phyloP scores from a whole-genome alignment of 2,888 invertebrate genomes.

The Drosophila cognata region DNA sequence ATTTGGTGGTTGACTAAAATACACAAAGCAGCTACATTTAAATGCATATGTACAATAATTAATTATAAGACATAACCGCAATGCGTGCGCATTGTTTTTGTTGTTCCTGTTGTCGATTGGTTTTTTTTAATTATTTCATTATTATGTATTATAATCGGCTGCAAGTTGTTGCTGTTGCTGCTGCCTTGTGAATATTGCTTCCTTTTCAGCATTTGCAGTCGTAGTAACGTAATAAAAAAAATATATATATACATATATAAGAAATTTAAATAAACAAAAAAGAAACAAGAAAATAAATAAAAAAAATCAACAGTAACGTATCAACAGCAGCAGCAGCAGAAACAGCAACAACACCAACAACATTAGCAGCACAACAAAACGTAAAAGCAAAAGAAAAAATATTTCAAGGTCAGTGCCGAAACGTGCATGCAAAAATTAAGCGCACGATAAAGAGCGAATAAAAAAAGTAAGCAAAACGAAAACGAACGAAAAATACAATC shows the following conservation, averaged over 20 bases:
- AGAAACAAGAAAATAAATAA: background rate
- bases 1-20: conserved; percentile 53
- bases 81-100: conserved; percentile 30
- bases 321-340: conserved; percentile 19
- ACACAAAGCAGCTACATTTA: conserved; percentile 42
- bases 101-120: conserved; percentile 36
- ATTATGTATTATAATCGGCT: conserved; percentile 44
- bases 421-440: conserved; percentile 81
- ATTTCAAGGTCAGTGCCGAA: conserved; percentile 78
- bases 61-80: conserved; percentile 46
- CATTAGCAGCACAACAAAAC: conserved; percentile 54
- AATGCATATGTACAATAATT: conserved; percentile 56
- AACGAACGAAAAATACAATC: conserved; percentile 31
- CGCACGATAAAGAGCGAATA: conserved; percentile 59
- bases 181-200: conserved; percentile 63
- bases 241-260: conserved; percentile 16
- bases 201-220: conserved; percentile 65
- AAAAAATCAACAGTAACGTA: conserved; percentile 64
- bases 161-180: conserved; percentile 27
- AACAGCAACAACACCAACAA: conserved; percentile 38
- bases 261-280: conserved; percentile 67
- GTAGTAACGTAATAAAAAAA: conserved; percentile 63
- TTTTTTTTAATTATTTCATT: conserved; percentile 19
- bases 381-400: conserved; percentile 70
- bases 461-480: conserved; percentile 62